Evolutionary conservation across 2,113 vertebrate species (phyloP).

Genomic region (Albula goreensis): DNA sequence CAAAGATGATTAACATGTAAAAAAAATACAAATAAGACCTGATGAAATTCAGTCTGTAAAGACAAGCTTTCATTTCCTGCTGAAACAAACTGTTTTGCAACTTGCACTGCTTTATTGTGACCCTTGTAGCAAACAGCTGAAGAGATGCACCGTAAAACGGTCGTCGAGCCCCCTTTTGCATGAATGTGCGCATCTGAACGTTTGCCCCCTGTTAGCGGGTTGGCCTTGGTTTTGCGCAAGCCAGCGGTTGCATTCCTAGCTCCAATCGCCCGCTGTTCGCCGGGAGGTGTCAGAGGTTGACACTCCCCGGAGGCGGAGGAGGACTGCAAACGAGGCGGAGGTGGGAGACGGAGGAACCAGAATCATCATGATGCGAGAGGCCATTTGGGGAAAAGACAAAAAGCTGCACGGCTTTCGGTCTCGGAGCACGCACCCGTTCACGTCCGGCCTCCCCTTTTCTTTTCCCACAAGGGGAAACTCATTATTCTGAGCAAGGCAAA

Average conservation of each 20-base stretch:
- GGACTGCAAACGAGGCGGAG: neutral
- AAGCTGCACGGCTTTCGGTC: neutral
- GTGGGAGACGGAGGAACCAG: neutral
- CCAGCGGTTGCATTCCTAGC: neutral
- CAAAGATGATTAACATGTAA: no score
- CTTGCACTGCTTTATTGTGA: neutral
- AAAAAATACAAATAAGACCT: no score
- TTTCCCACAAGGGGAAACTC: neutral
- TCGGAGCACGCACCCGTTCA: neutral
- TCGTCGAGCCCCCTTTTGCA: neutral
- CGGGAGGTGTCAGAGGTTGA: conserved; percentile 16
- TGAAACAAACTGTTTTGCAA: neutral
- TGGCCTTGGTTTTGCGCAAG: neutral
- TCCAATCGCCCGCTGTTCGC: neutral
- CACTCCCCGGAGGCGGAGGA: conserved; percentile 11
- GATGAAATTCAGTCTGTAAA: no score
- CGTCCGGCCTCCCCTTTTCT: neutral
- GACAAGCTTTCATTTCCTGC: neutral
- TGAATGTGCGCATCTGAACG: neutral
- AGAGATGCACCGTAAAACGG: neutral
- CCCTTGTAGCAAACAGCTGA: neutral
- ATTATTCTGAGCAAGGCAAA: conserved; percentile 19
- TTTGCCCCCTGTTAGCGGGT: neutral
- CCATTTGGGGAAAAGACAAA: neutral
- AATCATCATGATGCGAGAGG: neutral